Evolutionary conservation across 2,113 vertebrate genomes (phyloP), one percentile per base, ranked within the genome.

Genomic region (Sinosuthora webbiana): DNA sequence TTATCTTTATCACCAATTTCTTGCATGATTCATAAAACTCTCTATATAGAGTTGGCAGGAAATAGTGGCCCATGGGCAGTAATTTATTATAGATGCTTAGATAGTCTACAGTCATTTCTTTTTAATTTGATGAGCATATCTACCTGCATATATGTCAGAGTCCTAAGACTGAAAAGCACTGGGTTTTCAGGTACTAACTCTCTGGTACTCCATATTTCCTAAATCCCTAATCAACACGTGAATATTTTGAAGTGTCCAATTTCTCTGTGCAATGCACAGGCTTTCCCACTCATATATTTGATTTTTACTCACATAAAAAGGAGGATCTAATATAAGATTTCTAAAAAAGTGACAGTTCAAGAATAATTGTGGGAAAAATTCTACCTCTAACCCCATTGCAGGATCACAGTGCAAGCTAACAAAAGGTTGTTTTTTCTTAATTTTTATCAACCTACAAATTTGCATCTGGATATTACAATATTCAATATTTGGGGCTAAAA

Each of bases 11-110:
- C 71, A 77, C 21, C 28, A 57, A 35, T 84, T 89, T 93, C 60
- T 89, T 93, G 35, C 70, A 83, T 83, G 83, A 93, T 93, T 94
- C 88, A 83, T 90, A 88, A 92, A 96, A 88, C 18, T n/a, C 9
- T 82, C 37, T 30, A 41, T 52, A 79, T 56, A 71, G 75, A 44
- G 3, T 83, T 90, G 68, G 28, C 92, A 88, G 45, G 55, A 65
- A 83, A 57, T 19, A 57, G 28, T 62, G 31, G 22, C 13, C 52
- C 20, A 37, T 42, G 12, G 37, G 24, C 59, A 83, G 20, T 52
- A 83, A 81, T 65, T 81, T 83, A n/a, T 28, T 83, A 41, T 27
- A 59, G 42, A 80, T 67, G 11, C 10, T 81, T 89, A 62, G 78
- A 89, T 25, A 53, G 85, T 84, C 23, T 84, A 50, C 25, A 70